Evolutionary conservation across 1,140 invertebrate species (phyloP).

Genomic region (Achroia grisella): DNA sequence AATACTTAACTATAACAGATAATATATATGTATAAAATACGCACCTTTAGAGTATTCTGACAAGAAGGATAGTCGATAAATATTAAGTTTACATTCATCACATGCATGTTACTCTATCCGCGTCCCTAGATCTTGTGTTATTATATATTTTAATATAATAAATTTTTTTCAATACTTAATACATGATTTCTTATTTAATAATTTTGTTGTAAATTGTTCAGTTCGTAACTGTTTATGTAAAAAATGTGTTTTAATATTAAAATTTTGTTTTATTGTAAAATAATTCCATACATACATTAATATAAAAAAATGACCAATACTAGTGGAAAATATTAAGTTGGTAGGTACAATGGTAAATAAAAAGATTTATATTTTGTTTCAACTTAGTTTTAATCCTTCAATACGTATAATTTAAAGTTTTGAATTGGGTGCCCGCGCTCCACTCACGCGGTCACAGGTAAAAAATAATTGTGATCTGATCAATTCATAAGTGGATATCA

Average conservation of each 20-base stretch:
- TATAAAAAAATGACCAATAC: no score
- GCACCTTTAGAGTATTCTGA: no score
- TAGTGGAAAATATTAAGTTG: no score
- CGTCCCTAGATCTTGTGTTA: slow-evolving; percentile 40
- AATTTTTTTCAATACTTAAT: slow-evolving; percentile 46
- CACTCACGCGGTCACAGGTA: no score
- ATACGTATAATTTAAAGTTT: no score
- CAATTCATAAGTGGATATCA: no score
- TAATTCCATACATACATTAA: neutral
- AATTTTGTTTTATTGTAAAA: slow-evolving; percentile 29
- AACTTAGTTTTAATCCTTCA: no score
- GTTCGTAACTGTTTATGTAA: slow-evolving; percentile 45
- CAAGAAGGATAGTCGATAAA: no score
- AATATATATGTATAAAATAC: no score
- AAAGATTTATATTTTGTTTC: neutral
- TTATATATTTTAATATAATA: slow-evolving; percentile 39
- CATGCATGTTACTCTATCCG: slow-evolving; percentile 19
- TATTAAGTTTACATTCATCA: slow-evolving; percentile 6
- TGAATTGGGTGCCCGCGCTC: no score
- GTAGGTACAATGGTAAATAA: neutral
- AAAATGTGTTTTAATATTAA: slow-evolving; percentile 41
- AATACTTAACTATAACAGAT: no score
- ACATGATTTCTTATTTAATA: slow-evolving; percentile 44
- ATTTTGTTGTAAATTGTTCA: slow-evolving; percentile 56
- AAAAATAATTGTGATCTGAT: no score